Base-by-base conservation (phyloP, 2,113 vertebrate species). In the Megaleporinus macrocephalus region DNA sequence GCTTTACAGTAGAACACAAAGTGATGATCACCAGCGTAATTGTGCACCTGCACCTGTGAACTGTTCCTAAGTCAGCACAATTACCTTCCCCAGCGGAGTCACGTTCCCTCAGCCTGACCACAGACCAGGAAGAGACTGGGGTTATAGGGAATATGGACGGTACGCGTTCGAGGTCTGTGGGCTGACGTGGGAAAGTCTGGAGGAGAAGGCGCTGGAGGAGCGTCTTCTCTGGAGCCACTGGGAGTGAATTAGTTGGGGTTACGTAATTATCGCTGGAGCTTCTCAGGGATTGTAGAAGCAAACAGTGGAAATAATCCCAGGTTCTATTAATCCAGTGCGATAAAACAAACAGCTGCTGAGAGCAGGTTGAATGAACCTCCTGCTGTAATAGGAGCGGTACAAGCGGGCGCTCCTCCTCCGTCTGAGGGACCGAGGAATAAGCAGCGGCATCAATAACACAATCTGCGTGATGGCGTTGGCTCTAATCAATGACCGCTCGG, bases 61-160 rank as follows among this genome's bases (percentile, higher is more conserved):
- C n/a, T 57, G 36, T 30, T 78, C n/a, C 47, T 26, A 7, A 47
- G 65, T 82, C 80, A 77, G 74, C 74, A 83, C 30, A 78, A 72
- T 41, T 57, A n/a, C 30, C 33, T 33, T 36, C 22, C 24, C 53
- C 22, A 22, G 29, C n/a, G 14, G 29, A 41, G 26, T 41, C 33
- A 16, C 57, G 14, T 33, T 74, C 51, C 57, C 29, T 20, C 14
- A 61, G 30, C 15, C 20, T 75, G 36, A 24, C 33, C 53, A 57
- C 18, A 57, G 18, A 41, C 57, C 30, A 57, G 53, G 53, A 22
- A 9, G 53, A 22, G 53, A n/a, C 10, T 44, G 10, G 36, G 36
- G 7, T 36, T 4, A 36, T 36, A 36, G 36, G 36, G 36, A 36
- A 20, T 16, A 55, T 1, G 16, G 3, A 57, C 5, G 53, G 14